Percentiles rank a stretch among this genome's conserved stretches.
Evolutionary conservation across 2,113 vertebrate species (phyloP).

Genomic region (Gymnorhina tibicen): DNA sequence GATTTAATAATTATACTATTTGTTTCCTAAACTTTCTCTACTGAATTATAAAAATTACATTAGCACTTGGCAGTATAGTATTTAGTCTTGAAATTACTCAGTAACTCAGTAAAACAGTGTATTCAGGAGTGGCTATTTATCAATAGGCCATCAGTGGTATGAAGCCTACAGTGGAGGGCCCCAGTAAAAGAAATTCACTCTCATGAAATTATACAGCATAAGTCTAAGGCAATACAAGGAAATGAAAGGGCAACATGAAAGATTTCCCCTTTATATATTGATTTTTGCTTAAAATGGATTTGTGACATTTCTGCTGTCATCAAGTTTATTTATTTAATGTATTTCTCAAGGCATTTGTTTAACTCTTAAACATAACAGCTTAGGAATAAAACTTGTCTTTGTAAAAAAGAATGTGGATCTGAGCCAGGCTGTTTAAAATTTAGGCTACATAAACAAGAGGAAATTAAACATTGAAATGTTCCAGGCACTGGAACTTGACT

Average conservation of each 20-base stretch:
- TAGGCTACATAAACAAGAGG: neutral
- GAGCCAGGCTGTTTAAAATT: neutral
- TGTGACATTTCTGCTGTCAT: neutral
- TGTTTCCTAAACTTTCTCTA: neutral
- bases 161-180: neutral
- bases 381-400: neutral
- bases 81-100: neutral
- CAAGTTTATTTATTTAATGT: neutral
- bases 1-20: neutral
- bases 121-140: neutral
- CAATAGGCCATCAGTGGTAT: neutral
- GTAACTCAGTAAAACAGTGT: neutral
- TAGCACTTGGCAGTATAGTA: neutral
- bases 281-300: slow-evolving; percentile 5
- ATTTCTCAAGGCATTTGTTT: neutral
- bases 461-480: neutral
- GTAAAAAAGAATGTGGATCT: neutral
- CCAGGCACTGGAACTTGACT: neutral
- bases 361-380: neutral
- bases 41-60: neutral
- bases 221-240: neutral
- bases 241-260: neutral
- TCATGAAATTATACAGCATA: neutral
- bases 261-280: neutral
- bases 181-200: neutral